Conservation (phyloP, 2,888 invertebrate species). For the Microplitis manilae region DNA sequence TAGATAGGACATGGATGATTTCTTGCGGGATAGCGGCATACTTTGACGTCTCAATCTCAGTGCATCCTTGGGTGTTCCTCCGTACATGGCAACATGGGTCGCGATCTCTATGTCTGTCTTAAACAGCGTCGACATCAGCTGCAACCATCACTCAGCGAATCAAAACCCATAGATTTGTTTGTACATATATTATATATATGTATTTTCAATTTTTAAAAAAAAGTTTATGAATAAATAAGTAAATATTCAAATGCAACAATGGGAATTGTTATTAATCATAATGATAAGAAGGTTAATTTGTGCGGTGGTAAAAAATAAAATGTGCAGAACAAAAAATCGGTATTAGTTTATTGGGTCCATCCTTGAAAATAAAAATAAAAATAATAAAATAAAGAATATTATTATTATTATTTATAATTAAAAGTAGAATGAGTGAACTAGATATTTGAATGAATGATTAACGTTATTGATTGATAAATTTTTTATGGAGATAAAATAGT, state of each 20-base stretch:
- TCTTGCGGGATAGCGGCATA: constrained; percentile 69
- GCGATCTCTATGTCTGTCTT: constrained; percentile 82
- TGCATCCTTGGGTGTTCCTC: constrained; percentile 69
- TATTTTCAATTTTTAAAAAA: neutral
- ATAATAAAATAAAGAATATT: neutral
- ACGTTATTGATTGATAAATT: neutral
- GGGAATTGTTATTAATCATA: neutral
- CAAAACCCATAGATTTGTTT: constrained; percentile 14
- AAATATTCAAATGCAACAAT: neutral
- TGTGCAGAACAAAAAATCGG: neutral
- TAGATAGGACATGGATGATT: constrained; percentile 70
- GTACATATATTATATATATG: neutral
- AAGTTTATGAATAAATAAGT: neutral
- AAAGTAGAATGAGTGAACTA: neutral
- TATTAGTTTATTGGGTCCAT: neutral
- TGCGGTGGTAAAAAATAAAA: neutral
- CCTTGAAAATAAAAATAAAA: neutral
- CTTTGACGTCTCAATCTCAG: constrained; percentile 68
- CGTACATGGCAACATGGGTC: constrained; percentile 72
- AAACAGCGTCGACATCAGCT: constrained; percentile 85
- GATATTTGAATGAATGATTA: neutral
- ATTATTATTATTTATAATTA: constrained; percentile 19
- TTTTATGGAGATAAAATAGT: too few species aligned
- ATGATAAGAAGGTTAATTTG: neutral
- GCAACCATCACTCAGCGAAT: constrained; percentile 59